A percentile compares a stretch with the other conserved stretches of the same genome.
phyloP scores from a whole-genome alignment of 2,797 vertebrate genomes.

The Schizopygopsis malacanthus region DNA sequence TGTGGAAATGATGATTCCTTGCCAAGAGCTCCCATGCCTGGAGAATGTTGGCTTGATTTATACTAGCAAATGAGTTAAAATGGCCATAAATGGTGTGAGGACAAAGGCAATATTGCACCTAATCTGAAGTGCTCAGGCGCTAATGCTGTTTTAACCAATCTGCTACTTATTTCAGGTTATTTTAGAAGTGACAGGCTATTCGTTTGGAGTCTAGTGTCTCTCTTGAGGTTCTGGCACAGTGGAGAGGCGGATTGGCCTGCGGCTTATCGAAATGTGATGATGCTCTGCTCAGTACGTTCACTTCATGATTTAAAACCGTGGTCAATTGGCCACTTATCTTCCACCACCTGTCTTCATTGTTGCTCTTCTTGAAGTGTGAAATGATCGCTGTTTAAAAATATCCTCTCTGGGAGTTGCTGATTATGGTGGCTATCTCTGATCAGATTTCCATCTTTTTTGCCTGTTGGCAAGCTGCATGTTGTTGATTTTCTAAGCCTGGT shows the following conservation, averaged over 20 bases:
- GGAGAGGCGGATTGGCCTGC: constrained; percentile 21
- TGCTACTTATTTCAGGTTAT: constrained; percentile 40
- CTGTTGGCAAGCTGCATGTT: constrained; percentile 4
- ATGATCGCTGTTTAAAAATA: constrained; percentile 26
- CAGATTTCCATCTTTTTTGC: constrained; percentile 25
- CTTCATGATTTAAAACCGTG: constrained; percentile 34
- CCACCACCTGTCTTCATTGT: constrained; percentile 33
- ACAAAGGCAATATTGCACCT: constrained; percentile 42
- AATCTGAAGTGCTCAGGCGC: constrained; percentile 24
- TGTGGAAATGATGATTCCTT: background rate
- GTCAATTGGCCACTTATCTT: constrained; percentile 49
- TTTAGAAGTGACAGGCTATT: constrained; percentile 41
- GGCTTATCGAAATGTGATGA: constrained; percentile 45
- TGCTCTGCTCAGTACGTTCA: constrained; percentile 24
- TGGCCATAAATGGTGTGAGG: constrained; percentile 8
- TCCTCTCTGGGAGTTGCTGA: constrained; percentile 14
- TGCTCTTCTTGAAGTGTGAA: constrained; percentile 33
- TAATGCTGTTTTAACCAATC: constrained; percentile 43
- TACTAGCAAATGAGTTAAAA: constrained; percentile 32
- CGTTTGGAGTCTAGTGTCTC: constrained; percentile 40
- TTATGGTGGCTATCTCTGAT: background rate
- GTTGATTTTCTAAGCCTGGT: constrained; percentile 22
- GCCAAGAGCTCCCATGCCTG: background rate
- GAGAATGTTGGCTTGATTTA: constrained; percentile 20
- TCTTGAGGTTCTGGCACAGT: constrained; percentile 7